These are phyloP conservation scores for Todus mexicanus DNA, from an alignment of 2,797 vertebrate species.

Conservation along the genomic window DNA sequence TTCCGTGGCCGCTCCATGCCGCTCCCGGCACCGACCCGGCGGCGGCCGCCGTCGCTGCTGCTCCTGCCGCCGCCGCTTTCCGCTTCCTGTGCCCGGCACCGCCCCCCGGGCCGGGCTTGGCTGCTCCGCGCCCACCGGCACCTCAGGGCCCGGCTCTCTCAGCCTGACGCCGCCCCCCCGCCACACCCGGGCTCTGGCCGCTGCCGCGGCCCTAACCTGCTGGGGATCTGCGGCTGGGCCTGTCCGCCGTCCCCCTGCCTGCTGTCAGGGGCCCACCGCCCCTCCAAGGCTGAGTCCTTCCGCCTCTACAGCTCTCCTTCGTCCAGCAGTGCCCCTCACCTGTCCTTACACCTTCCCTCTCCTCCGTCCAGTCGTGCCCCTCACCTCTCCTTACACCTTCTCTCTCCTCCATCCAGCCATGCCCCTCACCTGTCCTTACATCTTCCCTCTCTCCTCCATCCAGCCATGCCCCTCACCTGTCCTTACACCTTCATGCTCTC, in stretches of 20 bases:
- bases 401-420: too few relatives aligned
- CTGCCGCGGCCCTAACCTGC: neutral
- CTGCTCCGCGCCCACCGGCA: too few relatives aligned
- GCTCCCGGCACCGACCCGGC: conserved; percentile 21
- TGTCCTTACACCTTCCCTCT: fast-evolving
- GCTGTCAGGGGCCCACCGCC: too few relatives aligned
- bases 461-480: neutral
- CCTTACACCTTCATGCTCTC: fast-evolving
- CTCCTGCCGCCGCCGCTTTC: conserved; percentile 62
- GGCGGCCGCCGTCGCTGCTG: neutral
- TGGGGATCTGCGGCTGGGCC: too few relatives aligned
- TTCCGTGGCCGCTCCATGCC: conserved; percentile 33
- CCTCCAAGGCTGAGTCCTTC: neutral
- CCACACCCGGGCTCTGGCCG: fast-evolving
- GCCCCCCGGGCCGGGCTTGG: neutral
- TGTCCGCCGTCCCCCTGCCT: fast-evolving
- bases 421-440: too few relatives aligned
- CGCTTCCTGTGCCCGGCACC: conserved; percentile 74
- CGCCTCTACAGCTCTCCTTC: neutral
- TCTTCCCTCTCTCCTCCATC: too few relatives aligned
- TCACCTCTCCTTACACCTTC: too few relatives aligned
- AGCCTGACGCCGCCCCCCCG: fast-evolving
- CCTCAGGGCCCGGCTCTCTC: too few relatives aligned
- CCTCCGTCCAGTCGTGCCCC: too few relatives aligned
- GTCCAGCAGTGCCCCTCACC: neutral